phyloP scores from a whole-genome alignment of 2,797 vertebrate genomes.

The Chrosomus eos region DNA sequence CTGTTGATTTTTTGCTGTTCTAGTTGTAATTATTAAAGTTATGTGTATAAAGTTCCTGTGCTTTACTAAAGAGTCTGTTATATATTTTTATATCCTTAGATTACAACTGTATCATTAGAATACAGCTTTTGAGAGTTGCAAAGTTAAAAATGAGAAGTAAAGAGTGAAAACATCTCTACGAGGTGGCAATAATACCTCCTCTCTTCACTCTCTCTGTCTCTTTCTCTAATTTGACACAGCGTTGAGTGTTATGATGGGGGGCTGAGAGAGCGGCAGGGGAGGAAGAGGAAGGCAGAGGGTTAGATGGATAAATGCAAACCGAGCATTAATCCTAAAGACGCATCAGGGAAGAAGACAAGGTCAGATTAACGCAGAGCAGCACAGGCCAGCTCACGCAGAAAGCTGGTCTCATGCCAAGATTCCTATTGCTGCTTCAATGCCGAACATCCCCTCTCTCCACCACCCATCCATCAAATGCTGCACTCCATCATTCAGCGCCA shows the following conservation, averaged over 20 bases:
- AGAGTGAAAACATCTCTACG: slow-evolving; percentile 1
- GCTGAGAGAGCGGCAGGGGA: slow-evolving; percentile 48
- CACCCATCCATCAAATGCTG: slow-evolving; percentile 45
- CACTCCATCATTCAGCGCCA: slow-evolving; percentile 41
- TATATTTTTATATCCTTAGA: not conserved
- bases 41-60: not conserved
- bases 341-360: slow-evolving; percentile 59
- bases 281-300: slow-evolving; percentile 44
- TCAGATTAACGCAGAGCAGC: slow-evolving; percentile 67
- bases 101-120: no score
- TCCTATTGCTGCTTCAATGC: slow-evolving; percentile 34
- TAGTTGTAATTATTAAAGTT: not conserved
- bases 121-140: not conserved
- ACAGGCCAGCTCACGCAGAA: slow-evolving; percentile 53
- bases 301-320: slow-evolving; percentile 64
- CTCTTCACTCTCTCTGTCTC: slow-evolving; percentile 28
- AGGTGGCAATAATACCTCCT: slow-evolving; percentile 1
- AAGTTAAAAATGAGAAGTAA: not conserved
- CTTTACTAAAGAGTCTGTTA: not conserved
- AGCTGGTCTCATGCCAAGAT: slow-evolving; percentile 52
- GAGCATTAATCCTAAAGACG: slow-evolving; percentile 69
- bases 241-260: slow-evolving; percentile 49
- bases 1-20: not conserved
- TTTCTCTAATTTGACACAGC: slow-evolving; percentile 33
- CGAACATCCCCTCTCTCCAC: slow-evolving; percentile 20